Conservation (phyloP, 1,140 invertebrate genomes). For the Hyles euphorbiae region DNA sequence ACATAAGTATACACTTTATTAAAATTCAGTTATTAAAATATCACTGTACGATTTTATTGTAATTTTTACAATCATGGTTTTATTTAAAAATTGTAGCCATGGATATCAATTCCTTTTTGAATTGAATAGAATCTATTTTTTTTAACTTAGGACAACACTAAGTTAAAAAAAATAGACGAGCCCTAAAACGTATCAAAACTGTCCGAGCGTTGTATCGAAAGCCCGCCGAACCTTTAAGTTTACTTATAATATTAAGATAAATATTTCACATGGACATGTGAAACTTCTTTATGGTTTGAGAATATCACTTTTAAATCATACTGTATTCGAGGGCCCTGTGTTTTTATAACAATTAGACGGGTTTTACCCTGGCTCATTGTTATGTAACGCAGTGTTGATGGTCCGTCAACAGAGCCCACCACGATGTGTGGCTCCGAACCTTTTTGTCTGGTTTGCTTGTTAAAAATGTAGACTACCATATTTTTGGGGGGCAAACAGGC, state of each 20-base stretch:
- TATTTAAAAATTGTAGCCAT: too few relatives aligned
- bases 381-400: slow-evolving; percentile 45
- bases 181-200: slow-evolving; percentile 41
- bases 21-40: too few relatives aligned
- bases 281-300: slow-evolving; percentile 72
- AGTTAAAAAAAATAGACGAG: neutral
- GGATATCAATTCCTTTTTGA: too few relatives aligned
- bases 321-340: slow-evolving; percentile 56
- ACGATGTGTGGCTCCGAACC: slow-evolving; percentile 23
- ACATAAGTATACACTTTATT: too few relatives aligned
- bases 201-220: slow-evolving; percentile 26
- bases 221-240: slow-evolving; percentile 55
- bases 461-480: slow-evolving; percentile 71
- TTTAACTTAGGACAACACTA: too few relatives aligned
- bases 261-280: slow-evolving; percentile 71
- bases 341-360: slow-evolving; percentile 72
- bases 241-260: slow-evolving; percentile 75
- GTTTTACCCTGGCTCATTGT: slow-evolving; percentile 63
- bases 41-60: too few relatives aligned
- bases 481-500: slow-evolving; percentile 64
- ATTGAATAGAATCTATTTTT: too few relatives aligned
- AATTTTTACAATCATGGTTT: too few relatives aligned
- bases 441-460: slow-evolving; percentile 63
- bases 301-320: slow-evolving; percentile 72
- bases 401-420: slow-evolving; percentile 35